A percentile compares a stretch with the other conserved stretches of the same genome.
Evolutionary conservation across 2,113 vertebrate species (phyloP).

Genomic region (Elephas maximus): DNA sequence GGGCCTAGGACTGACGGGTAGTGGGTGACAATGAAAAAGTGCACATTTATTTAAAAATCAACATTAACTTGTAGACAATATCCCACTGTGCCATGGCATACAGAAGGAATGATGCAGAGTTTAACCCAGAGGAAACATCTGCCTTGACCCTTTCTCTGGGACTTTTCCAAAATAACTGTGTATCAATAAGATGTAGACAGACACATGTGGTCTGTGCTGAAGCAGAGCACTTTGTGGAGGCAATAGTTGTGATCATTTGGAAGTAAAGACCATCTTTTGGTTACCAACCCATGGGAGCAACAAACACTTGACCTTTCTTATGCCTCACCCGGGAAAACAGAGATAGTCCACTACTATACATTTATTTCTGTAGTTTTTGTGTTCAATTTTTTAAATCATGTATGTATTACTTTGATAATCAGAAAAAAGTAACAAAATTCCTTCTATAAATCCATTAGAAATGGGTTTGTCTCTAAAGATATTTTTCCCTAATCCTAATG

Average conservation of each 20-base stretch:
- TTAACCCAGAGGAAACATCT: not conserved
- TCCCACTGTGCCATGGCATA: fast-evolving
- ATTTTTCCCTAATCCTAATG: no score
- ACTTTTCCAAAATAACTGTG: not conserved
- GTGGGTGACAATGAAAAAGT: not conserved
- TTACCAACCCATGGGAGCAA: not conserved
- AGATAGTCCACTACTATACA: not conserved
- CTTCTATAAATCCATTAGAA: no score
- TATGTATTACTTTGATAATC: no score
- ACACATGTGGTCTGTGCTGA: not conserved
- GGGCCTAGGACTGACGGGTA: not conserved
- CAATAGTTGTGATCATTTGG: not conserved
- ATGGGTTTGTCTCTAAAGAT: no score
- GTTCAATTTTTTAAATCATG: no score
- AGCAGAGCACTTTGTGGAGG: not conserved
- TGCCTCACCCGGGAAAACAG: not conserved
- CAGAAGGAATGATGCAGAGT: not conserved
- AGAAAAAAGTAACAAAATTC: no score
- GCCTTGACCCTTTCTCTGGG: not conserved
- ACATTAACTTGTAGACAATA: not conserved
- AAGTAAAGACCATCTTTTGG: not conserved
- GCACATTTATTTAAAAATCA: not conserved
- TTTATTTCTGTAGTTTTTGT: not conserved
- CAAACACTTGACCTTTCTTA: not conserved
- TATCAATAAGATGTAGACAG: not conserved